These are phyloP conservation scores for Trichoplusia ni DNA, from an alignment of 1,140 invertebrate genomes.

Conservation along the genomic window DNA sequence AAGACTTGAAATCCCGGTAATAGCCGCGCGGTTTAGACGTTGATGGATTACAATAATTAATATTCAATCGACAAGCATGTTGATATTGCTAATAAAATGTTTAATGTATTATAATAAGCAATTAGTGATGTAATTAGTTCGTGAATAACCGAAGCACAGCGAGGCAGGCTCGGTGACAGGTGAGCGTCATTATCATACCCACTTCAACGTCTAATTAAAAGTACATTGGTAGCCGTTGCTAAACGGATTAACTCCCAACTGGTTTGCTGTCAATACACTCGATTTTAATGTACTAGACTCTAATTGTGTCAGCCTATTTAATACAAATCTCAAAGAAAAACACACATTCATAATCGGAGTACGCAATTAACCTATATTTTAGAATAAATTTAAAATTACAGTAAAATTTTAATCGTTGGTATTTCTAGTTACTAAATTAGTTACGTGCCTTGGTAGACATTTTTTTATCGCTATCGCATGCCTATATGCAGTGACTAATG, in stretches of 20 bases:
- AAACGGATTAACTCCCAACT: slow-evolving; percentile 18
- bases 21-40: background rate
- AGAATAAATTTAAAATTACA: background rate
- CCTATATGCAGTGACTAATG: background rate
- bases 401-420: background rate
- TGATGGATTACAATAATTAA: slow-evolving; percentile 5
- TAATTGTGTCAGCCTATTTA: slow-evolving; percentile 12
- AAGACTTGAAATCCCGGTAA: background rate
- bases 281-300: background rate
- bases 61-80: background rate
- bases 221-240: background rate
- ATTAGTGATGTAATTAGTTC: slow-evolving; percentile 19
- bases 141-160: background rate
- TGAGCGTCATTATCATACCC: slow-evolving; percentile 9
- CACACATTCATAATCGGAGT: background rate
- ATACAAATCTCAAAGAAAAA: background rate
- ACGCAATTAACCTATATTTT: background rate
- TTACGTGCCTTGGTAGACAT: background rate
- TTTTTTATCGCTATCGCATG: background rate
- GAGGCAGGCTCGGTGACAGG: background rate
- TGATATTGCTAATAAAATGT: background rate
- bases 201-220: slow-evolving; percentile 16
- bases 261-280: slow-evolving; percentile 6
- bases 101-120: slow-evolving; percentile 14
- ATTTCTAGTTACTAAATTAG: background rate